phyloP scores from a whole-genome alignment of 1,140 invertebrate genomes.

The Heliconius hermathena region DNA sequence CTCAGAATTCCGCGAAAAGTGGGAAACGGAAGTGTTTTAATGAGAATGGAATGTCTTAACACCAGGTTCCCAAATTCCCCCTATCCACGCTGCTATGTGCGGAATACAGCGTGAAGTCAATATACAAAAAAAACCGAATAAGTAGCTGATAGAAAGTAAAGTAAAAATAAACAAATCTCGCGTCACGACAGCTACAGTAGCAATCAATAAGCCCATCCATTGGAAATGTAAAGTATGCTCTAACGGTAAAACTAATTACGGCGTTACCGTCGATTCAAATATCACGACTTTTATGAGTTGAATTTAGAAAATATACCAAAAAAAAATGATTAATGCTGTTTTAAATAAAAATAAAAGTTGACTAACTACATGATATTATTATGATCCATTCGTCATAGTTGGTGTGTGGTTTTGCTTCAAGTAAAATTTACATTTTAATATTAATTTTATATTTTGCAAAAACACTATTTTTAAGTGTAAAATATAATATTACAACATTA shows the following conservation, averaged over 20 bases:
- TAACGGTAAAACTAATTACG: conserved; percentile 78
- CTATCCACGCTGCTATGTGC: too few relatives aligned
- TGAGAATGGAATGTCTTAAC: too few relatives aligned
- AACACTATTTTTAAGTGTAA: background rate
- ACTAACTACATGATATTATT: too few relatives aligned
- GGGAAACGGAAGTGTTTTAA: too few relatives aligned
- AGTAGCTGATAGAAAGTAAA: conserved; percentile 15
- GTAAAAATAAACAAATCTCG: conserved; percentile 61
- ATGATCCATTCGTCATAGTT: background rate
- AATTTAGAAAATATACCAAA: conserved; percentile 56
- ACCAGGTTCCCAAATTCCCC: too few relatives aligned
- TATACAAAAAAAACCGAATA: background rate
- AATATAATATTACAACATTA: conserved; percentile 7
- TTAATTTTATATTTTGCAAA: background rate
- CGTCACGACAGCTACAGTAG: conserved; percentile 57
- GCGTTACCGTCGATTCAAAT: conserved; percentile 67
- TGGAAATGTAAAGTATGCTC: conserved; percentile 66
- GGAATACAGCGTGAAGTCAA: too few relatives aligned
- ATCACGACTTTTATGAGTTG: conserved; percentile 59
- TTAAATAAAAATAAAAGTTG: background rate
- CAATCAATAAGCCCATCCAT: conserved; percentile 59
- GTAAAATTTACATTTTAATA: background rate
- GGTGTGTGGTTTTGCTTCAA: background rate
- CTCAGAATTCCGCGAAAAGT: too few relatives aligned
- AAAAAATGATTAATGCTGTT: conserved; percentile 29